Evolutionary conservation across 2,888 invertebrate species (phyloP).

Genomic region (Agrotis segetum): DNA sequence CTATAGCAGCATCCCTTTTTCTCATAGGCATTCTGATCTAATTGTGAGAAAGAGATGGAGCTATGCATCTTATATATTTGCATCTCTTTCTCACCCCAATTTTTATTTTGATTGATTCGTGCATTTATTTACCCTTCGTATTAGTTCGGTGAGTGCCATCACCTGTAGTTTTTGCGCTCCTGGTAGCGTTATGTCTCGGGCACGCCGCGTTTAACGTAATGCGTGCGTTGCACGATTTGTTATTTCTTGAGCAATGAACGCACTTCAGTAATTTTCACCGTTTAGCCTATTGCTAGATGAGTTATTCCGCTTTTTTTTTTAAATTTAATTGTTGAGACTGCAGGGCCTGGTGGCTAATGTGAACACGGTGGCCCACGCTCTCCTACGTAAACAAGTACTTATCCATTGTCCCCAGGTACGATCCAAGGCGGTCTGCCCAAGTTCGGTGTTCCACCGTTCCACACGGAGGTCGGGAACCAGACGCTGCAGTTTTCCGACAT

Average conservation of each 20-base stretch:
- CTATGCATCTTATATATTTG: no score
- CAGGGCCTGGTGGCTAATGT: no score
- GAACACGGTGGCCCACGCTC: no score
- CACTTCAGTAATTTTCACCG: no score
- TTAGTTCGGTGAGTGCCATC: background rate
- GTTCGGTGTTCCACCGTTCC: constrained; percentile 93
- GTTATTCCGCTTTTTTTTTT: no score
- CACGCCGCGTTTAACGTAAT: background rate
- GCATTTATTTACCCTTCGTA: background rate
- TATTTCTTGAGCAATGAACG: background rate
- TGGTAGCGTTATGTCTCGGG: background rate
- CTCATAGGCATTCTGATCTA: background rate
- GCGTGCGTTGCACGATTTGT: background rate
- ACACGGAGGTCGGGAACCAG: constrained; percentile 90
- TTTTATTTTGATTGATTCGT: no score
- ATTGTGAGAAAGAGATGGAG: no score
- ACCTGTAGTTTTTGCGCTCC: constrained; percentile 18
- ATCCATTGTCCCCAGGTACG: constrained; percentile 78
- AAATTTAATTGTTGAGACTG: no score
- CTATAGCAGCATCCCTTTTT: background rate
- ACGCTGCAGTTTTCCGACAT: constrained; percentile 92
- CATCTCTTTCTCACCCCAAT: no score
- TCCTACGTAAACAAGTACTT: no score
- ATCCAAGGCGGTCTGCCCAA: constrained; percentile 94
- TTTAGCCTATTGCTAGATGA: no score